These are phyloP conservation scores for Hemicordylus capensis DNA, from an alignment of 2,113 vertebrate species.

Conservation along the genomic window DNA sequence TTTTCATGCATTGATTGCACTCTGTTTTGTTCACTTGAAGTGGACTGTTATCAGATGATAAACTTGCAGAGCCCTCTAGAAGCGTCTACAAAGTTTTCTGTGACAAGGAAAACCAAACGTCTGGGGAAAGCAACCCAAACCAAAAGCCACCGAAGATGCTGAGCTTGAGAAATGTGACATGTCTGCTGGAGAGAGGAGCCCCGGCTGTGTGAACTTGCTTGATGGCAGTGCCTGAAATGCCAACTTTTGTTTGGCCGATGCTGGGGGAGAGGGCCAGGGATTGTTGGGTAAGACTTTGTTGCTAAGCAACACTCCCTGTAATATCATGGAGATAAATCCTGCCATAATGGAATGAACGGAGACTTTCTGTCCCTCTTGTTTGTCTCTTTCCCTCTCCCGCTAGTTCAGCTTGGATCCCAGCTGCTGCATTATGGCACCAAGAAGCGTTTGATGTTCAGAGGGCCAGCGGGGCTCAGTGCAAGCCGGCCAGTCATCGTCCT, in stretches of 20 bases:
- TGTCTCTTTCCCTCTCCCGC: constrained; percentile 28
- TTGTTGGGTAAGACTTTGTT: constrained; percentile 29
- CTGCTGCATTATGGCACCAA: constrained; percentile 27
- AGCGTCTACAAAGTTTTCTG: neutral
- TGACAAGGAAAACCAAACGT: neutral
- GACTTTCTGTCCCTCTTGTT: constrained; percentile 33
- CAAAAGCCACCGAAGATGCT: neutral
- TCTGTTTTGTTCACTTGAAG: neutral
- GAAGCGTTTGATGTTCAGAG: constrained; percentile 18
- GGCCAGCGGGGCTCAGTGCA: neutral
- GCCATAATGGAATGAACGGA: constrained; percentile 47
- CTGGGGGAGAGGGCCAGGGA: constrained; percentile 46
- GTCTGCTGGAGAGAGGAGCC: neutral
- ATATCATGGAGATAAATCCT: constrained; percentile 65
- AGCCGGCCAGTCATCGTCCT: neutral
- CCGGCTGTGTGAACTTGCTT: neutral
- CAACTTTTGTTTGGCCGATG: constrained; percentile 33
- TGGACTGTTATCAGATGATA: neutral
- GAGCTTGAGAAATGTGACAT: neutral
- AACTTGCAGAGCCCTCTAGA: neutral
- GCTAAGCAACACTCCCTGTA: constrained; percentile 57
- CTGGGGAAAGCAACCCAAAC: no score
- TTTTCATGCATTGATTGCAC: neutral
- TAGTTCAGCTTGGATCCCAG: constrained; percentile 16
- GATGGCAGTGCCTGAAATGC: rapidly evolving